A percentile compares a stretch with the other conserved stretches of the same genome.
Conservation (phyloP, 2,113 vertebrate species). For the Suncus etruscus region DNA sequence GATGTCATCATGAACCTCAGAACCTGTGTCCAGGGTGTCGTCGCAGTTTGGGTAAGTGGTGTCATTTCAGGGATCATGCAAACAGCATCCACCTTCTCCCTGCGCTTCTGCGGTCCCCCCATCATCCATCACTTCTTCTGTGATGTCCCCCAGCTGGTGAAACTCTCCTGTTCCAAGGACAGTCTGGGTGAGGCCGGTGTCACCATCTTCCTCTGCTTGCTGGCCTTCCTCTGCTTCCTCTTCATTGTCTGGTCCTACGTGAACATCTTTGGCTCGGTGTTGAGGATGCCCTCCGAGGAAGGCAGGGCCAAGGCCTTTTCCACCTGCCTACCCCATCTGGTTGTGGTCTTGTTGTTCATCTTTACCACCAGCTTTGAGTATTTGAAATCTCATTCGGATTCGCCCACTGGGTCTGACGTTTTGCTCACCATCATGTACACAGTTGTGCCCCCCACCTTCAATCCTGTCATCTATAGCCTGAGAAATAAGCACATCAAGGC, state of each 20-base stretch:
- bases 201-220: neutral
- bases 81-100: slow-evolving; percentile 33
- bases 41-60: neutral
- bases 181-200: neutral
- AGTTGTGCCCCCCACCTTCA: slow-evolving; percentile 7
- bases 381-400: slow-evolving; percentile 21
- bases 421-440: slow-evolving; percentile 30
- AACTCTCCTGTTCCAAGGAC: slow-evolving; percentile 1
- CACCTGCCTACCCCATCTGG: slow-evolving; percentile 27
- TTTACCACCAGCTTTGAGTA: slow-evolving; percentile 10
- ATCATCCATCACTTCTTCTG: slow-evolving; percentile 49
- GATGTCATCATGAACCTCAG: neutral
- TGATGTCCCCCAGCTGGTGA: neutral
- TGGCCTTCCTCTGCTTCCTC: neutral
- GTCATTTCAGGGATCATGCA: slow-evolving; percentile 22
- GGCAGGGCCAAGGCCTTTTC: slow-evolving; percentile 50
- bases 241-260: neutral
- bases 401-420: neutral
- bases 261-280: slow-evolving; percentile 11
- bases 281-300: slow-evolving; percentile 21
- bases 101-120: slow-evolving; percentile 29
- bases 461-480: neutral
- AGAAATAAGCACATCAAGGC: neutral
- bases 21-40: neutral
- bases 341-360: slow-evolving; percentile 32